Base-by-base conservation (phyloP, 1,140 invertebrate species). In the Euschistus heros region DNA sequence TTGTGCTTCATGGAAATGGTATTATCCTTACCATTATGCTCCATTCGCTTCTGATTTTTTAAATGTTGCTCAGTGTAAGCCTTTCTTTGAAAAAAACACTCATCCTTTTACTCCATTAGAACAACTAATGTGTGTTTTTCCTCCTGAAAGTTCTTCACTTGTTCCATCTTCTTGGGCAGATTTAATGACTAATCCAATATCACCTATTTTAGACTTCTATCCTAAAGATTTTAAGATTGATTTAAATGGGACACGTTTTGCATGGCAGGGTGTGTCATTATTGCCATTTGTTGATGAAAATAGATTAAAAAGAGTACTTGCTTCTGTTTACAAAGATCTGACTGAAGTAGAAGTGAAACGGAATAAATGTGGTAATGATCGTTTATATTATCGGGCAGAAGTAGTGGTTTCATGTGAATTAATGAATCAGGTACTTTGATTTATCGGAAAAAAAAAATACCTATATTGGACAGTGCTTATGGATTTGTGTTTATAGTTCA, bases 11-110 rank as follows among this genome's bases (percentile, higher is more conserved):
- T 99, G 97, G 97, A 93, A 97, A 76, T 99, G 97, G 97, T 99
- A 97, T 79, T 99, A 94, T 77, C 97, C 97, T 0, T 99, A 96
- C 76, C 97, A 99, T 78, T 99, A 99, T 81, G 97, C 97, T 3
- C 97, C 97, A n/a, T 99, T 99, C 80, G 97, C 97, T 5, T 98
- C 95, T 2, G 97, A 99, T 79, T 99, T 99, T 77, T 81, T 93
- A 22, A 92, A 97, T 73, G 90, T 99, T 46, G 84, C 82, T 60
- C 86, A 89, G 14, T 76, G 96, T 2, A 86, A 87, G 50, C 91
- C 90, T 0, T 81, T 87, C 72, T 99, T 99, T 78, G 88, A 93
- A 72, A 89, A 82, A 73, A 86, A 85, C 54, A 97, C 94, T 0
- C 78, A 86, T 75, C 94, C 94, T 20, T 98, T 99, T 76, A 89